Conservation (phyloP, 2,888 invertebrate species). For the Adelphocoris suturalis region DNA sequence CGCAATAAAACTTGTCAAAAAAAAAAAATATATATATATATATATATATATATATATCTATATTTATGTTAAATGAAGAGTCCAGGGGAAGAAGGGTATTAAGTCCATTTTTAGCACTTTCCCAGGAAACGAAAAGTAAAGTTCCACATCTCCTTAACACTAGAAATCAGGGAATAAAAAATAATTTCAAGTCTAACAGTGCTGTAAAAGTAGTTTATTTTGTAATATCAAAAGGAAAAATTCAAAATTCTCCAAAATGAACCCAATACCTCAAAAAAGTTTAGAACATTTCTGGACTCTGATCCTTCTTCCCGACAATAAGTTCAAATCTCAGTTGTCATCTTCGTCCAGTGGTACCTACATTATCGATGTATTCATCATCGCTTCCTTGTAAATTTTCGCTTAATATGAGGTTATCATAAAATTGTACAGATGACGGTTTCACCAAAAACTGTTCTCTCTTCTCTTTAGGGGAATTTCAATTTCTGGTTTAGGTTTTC, state of each 20-base stretch:
- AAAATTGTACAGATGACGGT: background rate
- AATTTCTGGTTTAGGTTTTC: background rate
- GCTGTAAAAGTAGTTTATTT: background rate
- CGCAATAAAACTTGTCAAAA: too few species aligned
- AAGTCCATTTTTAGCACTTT: background rate
- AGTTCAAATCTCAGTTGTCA: background rate
- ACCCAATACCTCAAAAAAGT: background rate
- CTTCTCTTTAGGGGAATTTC: constrained; percentile 1
- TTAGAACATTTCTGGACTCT: background rate
- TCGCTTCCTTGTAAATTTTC: constrained; percentile 1
- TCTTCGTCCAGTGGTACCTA: background rate
- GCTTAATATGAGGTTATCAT: background rate
- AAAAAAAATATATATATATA: too few species aligned
- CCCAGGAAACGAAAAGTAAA: background rate
- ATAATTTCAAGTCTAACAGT: background rate
- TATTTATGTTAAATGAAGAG: background rate
- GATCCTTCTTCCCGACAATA: constrained; percentile 1
- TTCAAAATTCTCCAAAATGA: background rate
- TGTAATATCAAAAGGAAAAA: constrained; percentile 1
- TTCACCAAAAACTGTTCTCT: background rate
- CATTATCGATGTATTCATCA: constrained; percentile 1
- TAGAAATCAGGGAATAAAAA: background rate
- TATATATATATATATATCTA: too few species aligned
- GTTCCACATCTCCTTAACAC: background rate
- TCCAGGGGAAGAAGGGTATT: background rate